Evolutionary conservation across 2,113 vertebrate species (phyloP), one percentile per base, ranked within the genome.

Genomic region (Antigone vipio): DNA sequence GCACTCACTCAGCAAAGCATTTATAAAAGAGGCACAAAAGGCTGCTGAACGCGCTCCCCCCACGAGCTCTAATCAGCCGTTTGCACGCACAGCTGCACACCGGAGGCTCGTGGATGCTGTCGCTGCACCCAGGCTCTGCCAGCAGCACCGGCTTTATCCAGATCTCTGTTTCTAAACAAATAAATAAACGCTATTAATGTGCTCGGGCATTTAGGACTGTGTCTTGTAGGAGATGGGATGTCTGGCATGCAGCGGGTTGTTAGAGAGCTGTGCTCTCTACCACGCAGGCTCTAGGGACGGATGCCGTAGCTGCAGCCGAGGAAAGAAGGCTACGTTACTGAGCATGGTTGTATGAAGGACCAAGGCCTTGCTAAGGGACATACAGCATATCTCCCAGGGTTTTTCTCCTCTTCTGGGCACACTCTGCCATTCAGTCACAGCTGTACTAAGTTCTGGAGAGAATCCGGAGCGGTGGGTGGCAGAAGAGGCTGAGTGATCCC

Each of bases 211-310:
- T 63, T 47, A 15, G 53, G 67, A 5, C 9, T 2, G 44, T 11
- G 6, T 11, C 29, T 5, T 32, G 50, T 4, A 11, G 72, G 32
- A 18, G 9, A 60, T 34, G 6, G 6, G 30, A 11, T 12, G 22
- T 23, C 15, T 38, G 73, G 55, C 1, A 2, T 0, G 27, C 59
- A 52, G 68, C 24, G 10, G 69, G 21, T 4, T 3, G 0, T 13
- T 12, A 35, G 40, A 20, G 26, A 55, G 35, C 8, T 16, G 15
- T 21, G 35, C 15, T 69, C 40, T 13, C 4, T 73, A 24, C 5
- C 6, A 0, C 11, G 0, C 0, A 15, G 27, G 38, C n/a, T 62
- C 38, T 40, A 59, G 29, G 29, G n/a, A 26, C 52, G 49, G 68
- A 15, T 2, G 35, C 2, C 5, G 68, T n/a, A 58, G 20, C 63